Percentiles rank a stretch among this genome's conserved stretches.
Conservation (phyloP, 2,888 invertebrate genomes). For the Drosophila conformis region DNA sequence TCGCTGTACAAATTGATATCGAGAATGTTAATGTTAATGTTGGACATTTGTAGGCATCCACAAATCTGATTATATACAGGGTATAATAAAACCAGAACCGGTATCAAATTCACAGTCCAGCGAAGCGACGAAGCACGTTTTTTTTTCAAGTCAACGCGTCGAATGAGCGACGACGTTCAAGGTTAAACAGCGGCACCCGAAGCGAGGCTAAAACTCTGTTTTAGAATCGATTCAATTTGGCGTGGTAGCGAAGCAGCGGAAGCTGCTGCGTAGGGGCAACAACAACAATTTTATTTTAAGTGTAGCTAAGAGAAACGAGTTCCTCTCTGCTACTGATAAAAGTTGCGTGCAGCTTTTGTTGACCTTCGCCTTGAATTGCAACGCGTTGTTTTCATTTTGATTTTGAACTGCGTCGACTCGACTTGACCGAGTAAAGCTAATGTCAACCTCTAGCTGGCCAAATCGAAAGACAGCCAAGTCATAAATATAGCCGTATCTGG, state of each 20-base stretch:
- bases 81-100: slow-evolving; percentile 13
- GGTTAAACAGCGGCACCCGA: slow-evolving; percentile 56
- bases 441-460: slow-evolving; percentile 6
- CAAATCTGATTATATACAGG: neutral
- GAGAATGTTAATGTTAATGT: neutral
- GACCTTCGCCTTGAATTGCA: slow-evolving; percentile 76
- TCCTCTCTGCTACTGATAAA: slow-evolving; percentile 10
- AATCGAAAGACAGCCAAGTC: slow-evolving; percentile 16
- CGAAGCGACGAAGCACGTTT: slow-evolving; percentile 33
- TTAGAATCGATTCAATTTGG: slow-evolving; percentile 40
- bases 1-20: neutral
- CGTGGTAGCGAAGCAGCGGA: slow-evolving; percentile 57
- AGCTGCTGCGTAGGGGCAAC: slow-evolving; percentile 44
- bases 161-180: slow-evolving; percentile 66
- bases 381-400: slow-evolving; percentile 14
- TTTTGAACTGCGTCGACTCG: slow-evolving; percentile 34
- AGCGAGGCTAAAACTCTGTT: slow-evolving; percentile 23
- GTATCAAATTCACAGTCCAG: slow-evolving; percentile 10
- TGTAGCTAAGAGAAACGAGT: slow-evolving; percentile 51
- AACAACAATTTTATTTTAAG: slow-evolving; percentile 1
- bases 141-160: slow-evolving; percentile 14
- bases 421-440: slow-evolving; percentile 17
- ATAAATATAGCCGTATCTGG: slow-evolving; percentile 12
- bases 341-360: slow-evolving; percentile 53
- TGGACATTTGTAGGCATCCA: neutral